A percentile compares a stretch with the other conserved stretches of the same genome.
These are phyloP conservation scores for Didymodactylos carnosus DNA, from an alignment of 2,888 invertebrate species.

Conservation along the genomic window DNA sequence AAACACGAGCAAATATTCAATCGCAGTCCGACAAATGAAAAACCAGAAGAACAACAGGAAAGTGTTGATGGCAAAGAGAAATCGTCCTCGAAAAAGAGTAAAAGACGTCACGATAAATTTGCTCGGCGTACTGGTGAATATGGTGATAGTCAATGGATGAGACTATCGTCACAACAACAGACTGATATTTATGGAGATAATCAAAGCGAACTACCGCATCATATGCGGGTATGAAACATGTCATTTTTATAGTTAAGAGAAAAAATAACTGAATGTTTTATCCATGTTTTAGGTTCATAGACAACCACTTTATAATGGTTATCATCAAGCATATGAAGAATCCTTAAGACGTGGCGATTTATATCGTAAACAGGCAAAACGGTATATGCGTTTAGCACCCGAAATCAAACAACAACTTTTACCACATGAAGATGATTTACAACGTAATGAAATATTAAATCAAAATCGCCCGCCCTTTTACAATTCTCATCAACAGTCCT, in stretches of 20 bases:
- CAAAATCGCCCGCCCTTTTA: background rate
- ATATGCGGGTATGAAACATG: background rate
- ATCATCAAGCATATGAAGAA: background rate
- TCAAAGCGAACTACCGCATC: background rate
- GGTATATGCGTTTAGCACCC: background rate
- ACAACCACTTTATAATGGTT: background rate
- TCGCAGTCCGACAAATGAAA: too few relatives aligned
- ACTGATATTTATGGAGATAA: background rate
- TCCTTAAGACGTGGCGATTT: background rate
- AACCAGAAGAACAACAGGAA: background rate
- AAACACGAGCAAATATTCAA: too few relatives aligned
- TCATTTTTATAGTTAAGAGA: too few relatives aligned
- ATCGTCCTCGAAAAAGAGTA: background rate
- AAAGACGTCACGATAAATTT: background rate
- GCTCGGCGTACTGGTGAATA: too few relatives aligned
- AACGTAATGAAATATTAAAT: background rate
- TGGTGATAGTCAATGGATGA: too few relatives aligned
- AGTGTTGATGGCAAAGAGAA: background rate
- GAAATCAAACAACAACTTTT: background rate
- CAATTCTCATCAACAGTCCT: background rate
- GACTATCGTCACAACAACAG: background rate
- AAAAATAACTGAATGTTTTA: background rate
- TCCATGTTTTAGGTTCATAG: background rate
- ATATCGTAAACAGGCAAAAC: background rate
- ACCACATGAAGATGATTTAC: background rate